A percentile compares a stretch with the other conserved stretches of the same genome.
phyloP scores from a whole-genome alignment of 2,797 vertebrate genomes.

The Phrynocephalus forsythii region DNA sequence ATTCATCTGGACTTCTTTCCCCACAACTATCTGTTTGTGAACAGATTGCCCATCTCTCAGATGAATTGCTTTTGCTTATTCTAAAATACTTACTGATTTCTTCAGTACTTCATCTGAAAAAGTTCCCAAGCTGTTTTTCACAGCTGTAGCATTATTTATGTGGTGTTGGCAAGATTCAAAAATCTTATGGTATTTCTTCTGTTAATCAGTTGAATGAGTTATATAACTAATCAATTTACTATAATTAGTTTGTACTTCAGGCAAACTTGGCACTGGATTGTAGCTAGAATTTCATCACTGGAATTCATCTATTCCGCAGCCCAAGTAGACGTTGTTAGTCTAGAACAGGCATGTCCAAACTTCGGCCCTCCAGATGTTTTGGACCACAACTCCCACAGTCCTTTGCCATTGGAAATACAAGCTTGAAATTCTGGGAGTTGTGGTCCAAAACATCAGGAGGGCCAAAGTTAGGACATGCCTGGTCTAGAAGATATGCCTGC shows the following conservation, averaged over 20 bases:
- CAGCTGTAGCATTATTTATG: slow-evolving; percentile 23
- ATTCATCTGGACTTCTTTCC: not conserved
- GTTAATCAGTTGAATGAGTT: slow-evolving; percentile 9
- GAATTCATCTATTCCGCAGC: not conserved
- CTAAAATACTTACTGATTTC: slow-evolving; percentile 27
- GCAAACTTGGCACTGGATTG: not conserved
- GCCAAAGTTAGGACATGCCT: too few species aligned
- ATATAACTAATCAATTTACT: not conserved
- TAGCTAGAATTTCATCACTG: not conserved
- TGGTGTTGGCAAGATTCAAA: slow-evolving; percentile 7
- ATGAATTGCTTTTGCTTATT: slow-evolving; percentile 19
- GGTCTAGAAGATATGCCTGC: too few species aligned
- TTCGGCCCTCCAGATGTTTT: too few species aligned
- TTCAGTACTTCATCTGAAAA: slow-evolving; percentile 4
- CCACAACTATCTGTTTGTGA: not conserved
- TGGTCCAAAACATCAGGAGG: too few species aligned
- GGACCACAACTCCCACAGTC: too few species aligned
- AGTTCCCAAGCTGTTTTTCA: slow-evolving; percentile 28
- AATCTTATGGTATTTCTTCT: slow-evolving; percentile 9
- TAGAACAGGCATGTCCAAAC: too few species aligned
- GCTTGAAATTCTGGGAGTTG: too few species aligned
- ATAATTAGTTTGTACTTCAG: slow-evolving; percentile 2
- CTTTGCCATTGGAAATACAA: too few species aligned
- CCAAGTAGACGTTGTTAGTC: too few species aligned
- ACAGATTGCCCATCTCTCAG: slow-evolving; percentile 22